A percentile compares a stretch with the other conserved stretches of the same genome.
Conservation (phyloP, 1,140 invertebrate genomes). For the Hyphantria cunea region DNA sequence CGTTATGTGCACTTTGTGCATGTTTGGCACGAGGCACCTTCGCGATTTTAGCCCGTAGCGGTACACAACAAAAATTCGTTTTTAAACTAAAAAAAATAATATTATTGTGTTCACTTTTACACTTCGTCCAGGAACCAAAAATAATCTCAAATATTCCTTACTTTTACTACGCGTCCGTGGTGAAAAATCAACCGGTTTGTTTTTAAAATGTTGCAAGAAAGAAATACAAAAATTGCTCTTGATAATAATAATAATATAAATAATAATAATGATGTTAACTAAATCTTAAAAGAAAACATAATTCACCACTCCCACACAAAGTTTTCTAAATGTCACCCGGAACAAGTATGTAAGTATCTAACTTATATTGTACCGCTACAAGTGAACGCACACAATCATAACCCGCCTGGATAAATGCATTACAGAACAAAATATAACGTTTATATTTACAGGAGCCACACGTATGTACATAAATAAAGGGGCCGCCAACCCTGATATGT, state of each 20-base stretch:
- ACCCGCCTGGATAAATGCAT: slow-evolving; percentile 18
- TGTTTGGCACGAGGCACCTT: slow-evolving; percentile 43
- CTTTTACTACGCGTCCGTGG: too few species aligned
- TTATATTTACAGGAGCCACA: slow-evolving; percentile 22
- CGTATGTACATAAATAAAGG: slow-evolving; percentile 22
- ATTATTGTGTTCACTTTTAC: too few species aligned
- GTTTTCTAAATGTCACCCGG: too few species aligned
- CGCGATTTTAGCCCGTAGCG: neutral
- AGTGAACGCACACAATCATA: slow-evolving; percentile 9
- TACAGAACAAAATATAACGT: slow-evolving; percentile 9
- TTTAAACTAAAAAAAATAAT: too few species aligned
- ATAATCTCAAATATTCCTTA: too few species aligned
- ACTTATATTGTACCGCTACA: neutral
- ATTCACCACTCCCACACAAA: too few species aligned
- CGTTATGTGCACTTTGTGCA: slow-evolving; percentile 42
- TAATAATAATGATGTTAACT: neutral
- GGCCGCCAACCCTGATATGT: slow-evolving; percentile 47
- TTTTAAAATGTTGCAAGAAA: too few species aligned
- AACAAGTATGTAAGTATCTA: too few species aligned
- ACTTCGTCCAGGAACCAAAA: too few species aligned
- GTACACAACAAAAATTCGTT: neutral
- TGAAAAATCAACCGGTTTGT: too few species aligned
- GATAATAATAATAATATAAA: too few species aligned
- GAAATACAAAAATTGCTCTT: too few species aligned
- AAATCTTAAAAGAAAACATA: neutral